Evolutionary conservation across 2,797 vertebrate genomes (phyloP), one percentile per base, ranked within the genome.

Genomic region (Sebastes hubbsi): DNA sequence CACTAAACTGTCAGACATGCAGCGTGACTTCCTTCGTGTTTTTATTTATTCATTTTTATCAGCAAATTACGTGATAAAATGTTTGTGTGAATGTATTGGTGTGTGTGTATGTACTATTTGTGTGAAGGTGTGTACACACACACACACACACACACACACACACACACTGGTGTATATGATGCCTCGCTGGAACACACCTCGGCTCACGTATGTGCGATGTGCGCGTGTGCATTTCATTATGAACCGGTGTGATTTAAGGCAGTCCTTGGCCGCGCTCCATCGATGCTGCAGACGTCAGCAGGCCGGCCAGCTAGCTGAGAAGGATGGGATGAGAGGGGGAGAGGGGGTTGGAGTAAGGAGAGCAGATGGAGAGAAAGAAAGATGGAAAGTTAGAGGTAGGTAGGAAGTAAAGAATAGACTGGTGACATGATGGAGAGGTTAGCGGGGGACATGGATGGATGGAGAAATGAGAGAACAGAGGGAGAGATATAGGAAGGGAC

Each of bases 271-370:
- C 22, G 18, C 25, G 27, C 85, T 92, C 88, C 84, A 87, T 27
- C 14, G 73, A 75, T 79, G 60, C 85, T 91, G 92, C 91, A 89
- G 80, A 92, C 79, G 69, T 94, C 93, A 94, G 91, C 92, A 91
- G 88, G 80, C 29, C 16, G 27, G 81, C 83, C 62, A 74, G 78
- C 66, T 59, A 38, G 75, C 73, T 30, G 80, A 82, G 83, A 81
- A 58, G 72, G 73, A 85, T 63, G 80, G 78, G 68, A 30, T 60
- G 11, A 4, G 11, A 4, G 11, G 4, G 4, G 10, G 8, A 0
- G 20, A 1, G 12, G 16, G 1, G n/a, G 80, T 24, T 24, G 81
- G 58, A 24, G 36, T 38, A 42, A 42, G 13, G 71, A 55, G 67
- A 83, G 68, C 82, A 90, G 85, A 91, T 87, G 82, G 82, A 72